Evolutionary conservation across 2,113 vertebrate species (phyloP).

Genomic region (Paracanthobrama guichenoti): DNA sequence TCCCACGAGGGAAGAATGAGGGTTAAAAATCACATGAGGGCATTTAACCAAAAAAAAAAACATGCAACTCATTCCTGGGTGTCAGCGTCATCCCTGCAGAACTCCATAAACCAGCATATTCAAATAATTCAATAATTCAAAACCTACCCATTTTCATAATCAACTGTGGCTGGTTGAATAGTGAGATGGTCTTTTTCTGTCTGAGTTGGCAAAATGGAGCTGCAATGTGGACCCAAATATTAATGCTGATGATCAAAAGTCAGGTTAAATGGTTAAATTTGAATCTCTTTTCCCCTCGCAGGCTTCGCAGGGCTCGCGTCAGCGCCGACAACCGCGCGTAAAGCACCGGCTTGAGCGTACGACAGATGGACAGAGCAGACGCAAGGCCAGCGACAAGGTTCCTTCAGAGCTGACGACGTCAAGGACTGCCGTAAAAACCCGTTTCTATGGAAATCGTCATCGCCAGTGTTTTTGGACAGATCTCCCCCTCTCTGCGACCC

Average conservation of each 20-base stretch:
- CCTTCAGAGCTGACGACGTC: constrained; percentile 82
- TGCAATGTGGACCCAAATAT: too few relatives aligned
- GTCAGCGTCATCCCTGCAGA: too few relatives aligned
- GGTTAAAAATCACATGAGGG: too few relatives aligned
- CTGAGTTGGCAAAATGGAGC: too few relatives aligned
- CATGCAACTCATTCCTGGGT: too few relatives aligned
- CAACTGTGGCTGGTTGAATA: too few relatives aligned
- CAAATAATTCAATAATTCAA: too few relatives aligned
- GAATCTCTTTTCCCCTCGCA: constrained; percentile 62
- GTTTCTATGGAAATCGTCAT: constrained; percentile 86
- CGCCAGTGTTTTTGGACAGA: constrained; percentile 83
- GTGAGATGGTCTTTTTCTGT: too few relatives aligned
- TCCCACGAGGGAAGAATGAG: too few relatives aligned
- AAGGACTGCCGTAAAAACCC: constrained; percentile 84
- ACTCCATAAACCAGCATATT: too few relatives aligned
- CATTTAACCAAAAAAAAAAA: too few relatives aligned
- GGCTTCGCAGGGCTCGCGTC: constrained; percentile 88
- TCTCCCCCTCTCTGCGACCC: constrained; percentile 72
- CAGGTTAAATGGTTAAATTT: background rate
- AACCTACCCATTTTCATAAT: too few relatives aligned
- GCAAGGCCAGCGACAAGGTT: constrained; percentile 58
- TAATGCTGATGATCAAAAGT: background rate
- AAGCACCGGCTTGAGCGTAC: constrained; percentile 40
- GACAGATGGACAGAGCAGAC: constrained; percentile 27
- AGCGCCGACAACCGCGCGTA: constrained; percentile 93